Percentiles rank a stretch among this genome's conserved stretches.
phyloP scores from a whole-genome alignment of 1,140 invertebrate species.

The Diachasmimorpha longicaudata region DNA sequence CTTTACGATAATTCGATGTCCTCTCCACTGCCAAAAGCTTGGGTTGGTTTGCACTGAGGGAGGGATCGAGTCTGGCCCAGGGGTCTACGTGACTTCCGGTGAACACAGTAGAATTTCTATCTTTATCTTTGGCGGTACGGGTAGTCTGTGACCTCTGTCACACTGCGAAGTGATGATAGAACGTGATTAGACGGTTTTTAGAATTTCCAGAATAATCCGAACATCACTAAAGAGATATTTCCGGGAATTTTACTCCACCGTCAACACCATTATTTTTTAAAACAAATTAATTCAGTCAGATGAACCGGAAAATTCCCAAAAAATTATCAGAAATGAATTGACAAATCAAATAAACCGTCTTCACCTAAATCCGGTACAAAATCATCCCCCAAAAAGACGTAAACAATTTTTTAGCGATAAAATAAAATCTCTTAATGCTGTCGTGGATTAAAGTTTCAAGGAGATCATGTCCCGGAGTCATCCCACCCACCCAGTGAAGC shows the following conservation, averaged over 20 bases:
- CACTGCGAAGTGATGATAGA: not conserved
- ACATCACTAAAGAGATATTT: no score
- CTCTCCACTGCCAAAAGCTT: constrained; percentile 16
- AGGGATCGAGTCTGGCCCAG: not conserved
- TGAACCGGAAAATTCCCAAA: no score
- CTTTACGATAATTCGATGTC: constrained; percentile 30
- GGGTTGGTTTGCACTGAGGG: not conserved
- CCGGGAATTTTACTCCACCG: no score
- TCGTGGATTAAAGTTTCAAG: not conserved
- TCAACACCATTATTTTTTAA: no score
- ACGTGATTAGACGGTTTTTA: not conserved
- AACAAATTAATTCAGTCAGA: no score
- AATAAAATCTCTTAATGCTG: constrained; percentile 3
- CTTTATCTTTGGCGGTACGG: not conserved
- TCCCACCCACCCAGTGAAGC: not conserved
- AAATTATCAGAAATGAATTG: no score
- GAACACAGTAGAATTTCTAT: not conserved
- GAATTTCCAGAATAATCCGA: not conserved
- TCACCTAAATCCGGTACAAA: no score
- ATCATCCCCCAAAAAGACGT: no score
- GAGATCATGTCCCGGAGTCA: not conserved
- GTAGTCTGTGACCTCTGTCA: not conserved
- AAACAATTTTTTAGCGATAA: no score
- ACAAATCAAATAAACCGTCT: no score
- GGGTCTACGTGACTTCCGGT: constrained; percentile 22